Percentiles rank a stretch among this genome's conserved stretches.
Evolutionary conservation across 2,113 vertebrate species (phyloP).

Genomic region (Reinhardtius hippoglossoides): DNA sequence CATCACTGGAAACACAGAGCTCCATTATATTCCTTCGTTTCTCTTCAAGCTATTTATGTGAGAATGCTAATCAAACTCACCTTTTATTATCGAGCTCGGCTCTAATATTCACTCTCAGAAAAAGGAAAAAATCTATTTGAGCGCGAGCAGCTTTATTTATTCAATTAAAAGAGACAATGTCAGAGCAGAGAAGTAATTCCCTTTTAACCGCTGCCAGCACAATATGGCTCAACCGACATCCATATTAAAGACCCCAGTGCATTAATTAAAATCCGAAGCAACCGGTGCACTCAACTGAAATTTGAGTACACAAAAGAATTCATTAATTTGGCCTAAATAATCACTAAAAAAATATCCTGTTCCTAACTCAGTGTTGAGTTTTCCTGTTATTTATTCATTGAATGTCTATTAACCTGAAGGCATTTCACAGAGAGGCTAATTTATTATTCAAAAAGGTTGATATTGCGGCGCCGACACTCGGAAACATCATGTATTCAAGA

Average conservation of each 20-base stretch:
- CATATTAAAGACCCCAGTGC: constrained; percentile 77
- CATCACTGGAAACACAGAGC: neutral
- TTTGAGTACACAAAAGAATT: constrained; percentile 71
- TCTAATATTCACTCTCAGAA: constrained; percentile 41
- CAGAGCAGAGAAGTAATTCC: constrained; percentile 63
- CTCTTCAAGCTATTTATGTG: constrained; percentile 6
- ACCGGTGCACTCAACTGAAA: constrained; percentile 59
- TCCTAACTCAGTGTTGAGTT: constrained; percentile 45
- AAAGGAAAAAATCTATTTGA: constrained; percentile 53
- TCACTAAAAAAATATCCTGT: constrained; percentile 63
- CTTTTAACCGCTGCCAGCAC: constrained; percentile 78
- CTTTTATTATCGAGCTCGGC: constrained; percentile 43
- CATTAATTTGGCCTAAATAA: constrained; percentile 72
- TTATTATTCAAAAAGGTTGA: constrained; percentile 64
- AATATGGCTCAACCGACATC: constrained; percentile 73
- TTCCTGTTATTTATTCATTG: constrained; percentile 68
- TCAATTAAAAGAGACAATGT: constrained; percentile 77
- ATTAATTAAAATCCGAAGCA: constrained; percentile 77
- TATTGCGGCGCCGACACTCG: constrained; percentile 42
- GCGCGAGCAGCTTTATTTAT: constrained; percentile 73
- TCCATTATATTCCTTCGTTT: neutral
- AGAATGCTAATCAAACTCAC: constrained; percentile 41
- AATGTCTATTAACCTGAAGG: constrained; percentile 71
- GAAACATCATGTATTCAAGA: constrained; percentile 57
- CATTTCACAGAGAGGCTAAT: constrained; percentile 50